Percentiles rank a stretch among this genome's conserved stretches.
These are phyloP conservation scores for Achlya flavicornis DNA, from an alignment of 2,888 invertebrate species.

Conservation along the genomic window DNA sequence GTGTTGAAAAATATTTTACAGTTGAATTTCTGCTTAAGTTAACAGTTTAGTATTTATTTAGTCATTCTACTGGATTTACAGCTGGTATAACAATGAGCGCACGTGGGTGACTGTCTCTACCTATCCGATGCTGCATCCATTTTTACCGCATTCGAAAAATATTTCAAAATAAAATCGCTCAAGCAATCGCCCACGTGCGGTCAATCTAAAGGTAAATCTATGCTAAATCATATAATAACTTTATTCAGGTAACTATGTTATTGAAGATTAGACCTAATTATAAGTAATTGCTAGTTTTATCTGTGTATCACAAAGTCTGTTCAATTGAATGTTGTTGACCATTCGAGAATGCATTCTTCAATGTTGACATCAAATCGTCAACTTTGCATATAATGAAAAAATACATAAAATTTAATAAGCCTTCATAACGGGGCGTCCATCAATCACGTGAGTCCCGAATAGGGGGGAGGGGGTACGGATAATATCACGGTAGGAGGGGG, in stretches of 20 bases:
- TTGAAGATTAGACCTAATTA: neutral
- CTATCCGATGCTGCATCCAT: neutral
- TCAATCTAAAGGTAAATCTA: neutral
- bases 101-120: too few species aligned
- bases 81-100: too few species aligned
- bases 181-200: neutral
- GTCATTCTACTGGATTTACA: too few species aligned
- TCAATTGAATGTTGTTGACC: neutral
- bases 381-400: neutral
- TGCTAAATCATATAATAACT: neutral
- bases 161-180: too few species aligned
- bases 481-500: too few species aligned
- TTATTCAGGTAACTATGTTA: slow-evolving; percentile 5
- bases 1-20: neutral
- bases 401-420: neutral
- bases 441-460: too few species aligned
- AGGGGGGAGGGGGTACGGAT: too few species aligned
- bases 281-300: neutral
- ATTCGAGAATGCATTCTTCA: neutral
- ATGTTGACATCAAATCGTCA: neutral
- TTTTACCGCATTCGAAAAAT: neutral
- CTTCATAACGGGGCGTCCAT: too few species aligned
- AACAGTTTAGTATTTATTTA: too few species aligned
- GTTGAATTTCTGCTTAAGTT: neutral
- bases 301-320: neutral